These are phyloP conservation scores for Oscheius sp. DNA, from an alignment of 2,888 invertebrate species.

Conservation along the genomic window DNA sequence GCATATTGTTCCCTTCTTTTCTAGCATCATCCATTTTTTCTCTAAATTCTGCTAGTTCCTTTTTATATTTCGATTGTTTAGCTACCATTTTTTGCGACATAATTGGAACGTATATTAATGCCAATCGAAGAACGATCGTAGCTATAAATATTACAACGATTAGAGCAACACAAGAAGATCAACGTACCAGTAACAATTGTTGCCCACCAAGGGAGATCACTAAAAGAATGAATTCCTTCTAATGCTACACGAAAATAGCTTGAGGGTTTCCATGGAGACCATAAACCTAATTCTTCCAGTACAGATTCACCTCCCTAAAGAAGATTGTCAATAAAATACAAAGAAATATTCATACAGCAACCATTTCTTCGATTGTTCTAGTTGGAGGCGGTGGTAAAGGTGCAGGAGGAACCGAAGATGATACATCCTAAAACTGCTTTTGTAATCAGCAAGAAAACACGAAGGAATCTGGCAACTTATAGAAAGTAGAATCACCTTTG, in stretches of 20 bases:
- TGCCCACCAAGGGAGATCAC: slow-evolving; percentile 93
- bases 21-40: slow-evolving; percentile 88
- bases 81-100: slow-evolving; percentile 81
- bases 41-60: slow-evolving; percentile 86
- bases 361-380: slow-evolving; percentile 44
- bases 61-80: slow-evolving; percentile 85
- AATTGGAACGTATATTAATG: slow-evolving; percentile 88
- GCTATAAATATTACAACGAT: slow-evolving; percentile 75
- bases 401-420: slow-evolving; percentile 45
- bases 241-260: slow-evolving; percentile 85
- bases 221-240: slow-evolving; percentile 85
- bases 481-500: slow-evolving; percentile 26
- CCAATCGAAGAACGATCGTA: slow-evolving; percentile 83
- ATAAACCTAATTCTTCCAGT: slow-evolving; percentile 66
- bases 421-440: slow-evolving; percentile 10
- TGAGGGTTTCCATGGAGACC: slow-evolving; percentile 82
- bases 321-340: not conserved
- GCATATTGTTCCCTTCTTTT: slow-evolving; percentile 65
- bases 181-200: slow-evolving; percentile 82
- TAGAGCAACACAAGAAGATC: not conserved
- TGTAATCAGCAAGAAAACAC: too few species aligned
- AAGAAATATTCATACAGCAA: slow-evolving; percentile 35
- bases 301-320: slow-evolving; percentile 55
- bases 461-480: slow-evolving; percentile 8
- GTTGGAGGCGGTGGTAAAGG: slow-evolving; percentile 50